Base-by-base conservation (phyloP, 2,797 vertebrate species). In the Pyrrhura leucotis region DNA sequence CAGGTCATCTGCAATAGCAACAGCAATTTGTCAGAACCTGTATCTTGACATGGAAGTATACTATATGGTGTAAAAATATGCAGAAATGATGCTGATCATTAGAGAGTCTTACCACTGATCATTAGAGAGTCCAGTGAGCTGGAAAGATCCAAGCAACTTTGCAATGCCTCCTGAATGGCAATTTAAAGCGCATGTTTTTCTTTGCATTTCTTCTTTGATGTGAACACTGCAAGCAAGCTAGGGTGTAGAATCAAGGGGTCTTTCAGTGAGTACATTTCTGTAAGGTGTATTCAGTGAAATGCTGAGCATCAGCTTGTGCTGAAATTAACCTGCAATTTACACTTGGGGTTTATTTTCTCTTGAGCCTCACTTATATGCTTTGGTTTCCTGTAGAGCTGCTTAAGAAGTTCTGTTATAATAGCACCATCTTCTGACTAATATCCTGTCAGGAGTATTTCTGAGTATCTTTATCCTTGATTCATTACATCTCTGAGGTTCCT, bases 391-490 rank as follows among this genome's bases (percentile, higher is more conserved):
- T 5, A 40, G 20, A 69, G 50, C 62, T 84, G 78, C 66, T 72
- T 89, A 59, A 19, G 13, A 79, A 89, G 58, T 67, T 85, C 66
- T 85, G 40, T 78, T 87, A 83, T 91, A 93, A 94, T 3, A 95
- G 91, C 90, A 95, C 85, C 92, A 92, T 87, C 93, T 96, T 97
- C 94, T 96, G 92, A 94, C 83, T 85, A 71, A 66, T 0, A 1
- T 39, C 44, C 79, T 58, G 14, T 22, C 51, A 78, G 54, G 39
- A 95, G 40, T n/a, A 47, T 28, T 65, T 66, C 48, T 39, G 67
- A 79, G 25, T 29, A 23, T 19, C 91, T 91, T 73, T 81, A 7
- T 42, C 53, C 73, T 74, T 67, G 59, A 13, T 62, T 87, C 39
- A 25, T 25, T 88, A 63, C 16, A 59, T 16, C 39, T 92, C 31